Conservation (phyloP, 2,888 invertebrate genomes). For the Pristionchus exspectatus region DNA sequence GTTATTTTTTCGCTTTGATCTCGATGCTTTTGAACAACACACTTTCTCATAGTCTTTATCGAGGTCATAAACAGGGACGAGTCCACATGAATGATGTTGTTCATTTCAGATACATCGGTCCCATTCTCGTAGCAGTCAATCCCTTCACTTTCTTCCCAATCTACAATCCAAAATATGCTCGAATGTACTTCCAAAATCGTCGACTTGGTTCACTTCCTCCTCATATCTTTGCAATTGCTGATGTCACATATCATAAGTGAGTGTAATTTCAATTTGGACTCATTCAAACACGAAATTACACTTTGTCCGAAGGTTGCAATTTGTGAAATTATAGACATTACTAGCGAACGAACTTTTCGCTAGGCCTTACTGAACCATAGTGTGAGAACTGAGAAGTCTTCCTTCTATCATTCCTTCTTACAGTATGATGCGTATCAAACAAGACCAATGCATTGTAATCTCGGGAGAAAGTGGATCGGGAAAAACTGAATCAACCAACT, state of each 20-base stretch:
- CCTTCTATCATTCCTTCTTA: conserved; percentile 48
- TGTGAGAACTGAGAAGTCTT: background rate
- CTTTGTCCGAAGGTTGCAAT: background rate
- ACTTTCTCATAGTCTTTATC: background rate
- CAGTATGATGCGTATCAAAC: conserved; percentile 90
- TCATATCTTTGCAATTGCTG: conserved; percentile 92
- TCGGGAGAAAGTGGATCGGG: conserved; percentile 72
- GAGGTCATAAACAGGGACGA: no score
- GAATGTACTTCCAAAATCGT: conserved; percentile 92
- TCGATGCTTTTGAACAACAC: background rate
- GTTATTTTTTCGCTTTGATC: background rate
- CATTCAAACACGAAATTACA: background rate
- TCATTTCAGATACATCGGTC: conserved; percentile 85
- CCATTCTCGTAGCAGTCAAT: conserved; percentile 93
- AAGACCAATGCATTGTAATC: conserved; percentile 95
- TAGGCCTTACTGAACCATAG: conserved; percentile 87
- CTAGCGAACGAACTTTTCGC: conserved; percentile 87
- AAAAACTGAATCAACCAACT: conserved; percentile 93
- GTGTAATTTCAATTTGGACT: conserved; percentile 32
- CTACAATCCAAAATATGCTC: conserved; percentile 97
- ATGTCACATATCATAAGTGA: conserved; percentile 78
- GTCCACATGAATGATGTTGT: background rate
- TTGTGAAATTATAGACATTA: background rate
- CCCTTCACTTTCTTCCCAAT: conserved; percentile 92
- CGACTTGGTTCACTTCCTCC: conserved; percentile 93